Conservation (phyloP, 2,797 vertebrate genomes). For the Xiphophorus birchmanni region DNA sequence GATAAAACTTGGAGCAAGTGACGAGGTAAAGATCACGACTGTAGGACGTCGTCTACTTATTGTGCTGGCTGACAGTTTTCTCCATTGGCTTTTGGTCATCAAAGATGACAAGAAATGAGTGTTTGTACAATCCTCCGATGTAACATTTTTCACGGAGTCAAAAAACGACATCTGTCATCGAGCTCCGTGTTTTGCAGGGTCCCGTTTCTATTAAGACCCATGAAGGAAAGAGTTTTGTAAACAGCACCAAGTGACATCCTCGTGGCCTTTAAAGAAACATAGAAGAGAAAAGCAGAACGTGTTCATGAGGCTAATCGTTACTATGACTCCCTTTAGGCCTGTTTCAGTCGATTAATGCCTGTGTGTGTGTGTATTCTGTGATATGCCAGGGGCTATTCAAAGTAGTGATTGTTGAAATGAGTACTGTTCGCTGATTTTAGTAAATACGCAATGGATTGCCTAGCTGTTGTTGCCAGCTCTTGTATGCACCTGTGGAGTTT, state of each 20-base stretch:
- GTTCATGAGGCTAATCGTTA: slow-evolving; percentile 55
- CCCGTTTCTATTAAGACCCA: slow-evolving; percentile 23
- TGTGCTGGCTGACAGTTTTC: slow-evolving; percentile 27
- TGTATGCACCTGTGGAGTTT: slow-evolving; percentile 67
- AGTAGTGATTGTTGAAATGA: slow-evolving; percentile 72
- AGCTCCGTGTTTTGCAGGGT: slow-evolving; percentile 30
- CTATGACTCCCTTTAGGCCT: slow-evolving; percentile 37
- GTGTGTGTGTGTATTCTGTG: slow-evolving; percentile 66
- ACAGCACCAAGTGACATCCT: slow-evolving; percentile 67
- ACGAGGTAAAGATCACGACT: neutral
- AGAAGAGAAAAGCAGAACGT: neutral
- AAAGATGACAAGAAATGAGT: slow-evolving; percentile 27
- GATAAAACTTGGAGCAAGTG: neutral
- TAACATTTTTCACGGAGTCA: slow-evolving; percentile 18
- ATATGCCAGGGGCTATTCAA: slow-evolving; percentile 69
- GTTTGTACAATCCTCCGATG: slow-evolving; percentile 28
- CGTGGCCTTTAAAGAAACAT: slow-evolving; percentile 63
- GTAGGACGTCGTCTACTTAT: slow-evolving; percentile 37
- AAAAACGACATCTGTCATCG: slow-evolving; percentile 2
- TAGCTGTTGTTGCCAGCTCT: slow-evolving; percentile 67
- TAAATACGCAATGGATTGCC: slow-evolving; percentile 42
- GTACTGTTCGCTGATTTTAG: slow-evolving; percentile 40
- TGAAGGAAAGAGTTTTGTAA: slow-evolving; percentile 41
- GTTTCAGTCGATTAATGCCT: slow-evolving; percentile 59
- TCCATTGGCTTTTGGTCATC: slow-evolving; percentile 42